Evolutionary conservation across 2,113 vertebrate species (phyloP), one percentile per base, ranked within the genome.

Genomic region (Passer montanus): DNA sequence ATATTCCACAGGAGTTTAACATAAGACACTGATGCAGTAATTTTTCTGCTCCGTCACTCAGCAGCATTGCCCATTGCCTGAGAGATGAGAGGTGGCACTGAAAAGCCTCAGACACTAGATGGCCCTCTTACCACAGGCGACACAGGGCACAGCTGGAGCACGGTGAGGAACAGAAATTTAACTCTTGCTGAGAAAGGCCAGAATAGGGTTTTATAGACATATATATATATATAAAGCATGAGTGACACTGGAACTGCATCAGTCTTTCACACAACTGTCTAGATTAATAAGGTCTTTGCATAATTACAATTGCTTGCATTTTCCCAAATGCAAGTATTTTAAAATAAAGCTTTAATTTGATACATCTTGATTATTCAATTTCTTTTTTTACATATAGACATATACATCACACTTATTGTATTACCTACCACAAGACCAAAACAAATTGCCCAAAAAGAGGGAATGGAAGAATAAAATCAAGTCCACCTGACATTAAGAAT

Each of bases 21-120:
- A 50, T 5, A 74, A 84, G 91, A 39, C 60, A 80, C 35, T 27
- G 43, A 92, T 23, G 52, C 43, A 80, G 37, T 60, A 21, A 44
- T 79, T 93, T 39, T 84, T 63, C 44, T 72, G 47, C n/a, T 70
- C 69, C 39, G 66, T 52, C 58, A 27, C 20, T 37, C 70, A 52
- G 30, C 39, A 79, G 84, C 93, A 68, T 82, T 63, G 37, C 7
- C 17, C 64, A 67, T 56, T 47, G 81, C 62, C 39, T 33, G 15
- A 60, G 27, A 92, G 92, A 93, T 11, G 27, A 66, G 30, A 93
- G 73, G 35, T 73, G 7, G 0, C 22, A 74, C 2, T 91, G 72
- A 53, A 83, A 66, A 92, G 41, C 66, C 52, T 63, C 30, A 70
- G 84, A 91, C 97, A 89, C 96, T 98, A 98, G 97, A 95, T 97